A percentile compares a stretch with the other conserved stretches of the same genome.
Conservation (phyloP, 1,140 invertebrate genomes). For the Listronotus oregonensis region DNA sequence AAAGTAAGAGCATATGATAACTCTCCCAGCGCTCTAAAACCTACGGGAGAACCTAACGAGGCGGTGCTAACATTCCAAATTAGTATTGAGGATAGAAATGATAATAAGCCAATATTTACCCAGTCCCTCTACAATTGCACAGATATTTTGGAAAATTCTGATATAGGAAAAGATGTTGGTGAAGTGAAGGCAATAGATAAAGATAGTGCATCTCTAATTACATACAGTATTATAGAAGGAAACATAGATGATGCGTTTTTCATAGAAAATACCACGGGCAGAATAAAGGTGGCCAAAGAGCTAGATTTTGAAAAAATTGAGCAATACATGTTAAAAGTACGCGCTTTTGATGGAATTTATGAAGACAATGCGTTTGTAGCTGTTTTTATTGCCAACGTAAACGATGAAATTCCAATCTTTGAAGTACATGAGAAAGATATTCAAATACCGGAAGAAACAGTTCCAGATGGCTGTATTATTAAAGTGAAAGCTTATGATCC, state of each 20-base stretch:
- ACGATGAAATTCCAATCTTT: constrained; percentile 83
- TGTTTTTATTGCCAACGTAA: constrained; percentile 81
- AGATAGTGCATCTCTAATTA: constrained; percentile 81
- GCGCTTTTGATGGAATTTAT: constrained; percentile 78
- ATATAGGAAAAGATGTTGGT: constrained; percentile 77
- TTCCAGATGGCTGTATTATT: constrained; percentile 68
- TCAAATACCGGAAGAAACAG: constrained; percentile 73
- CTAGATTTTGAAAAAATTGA: constrained; percentile 86
- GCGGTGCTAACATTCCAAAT: constrained; percentile 81
- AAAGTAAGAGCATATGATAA: constrained; percentile 85
- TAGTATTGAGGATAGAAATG: constrained; percentile 89
- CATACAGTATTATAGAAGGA: constrained; percentile 78
- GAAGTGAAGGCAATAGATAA: constrained; percentile 81
- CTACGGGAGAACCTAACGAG: constrained; percentile 68
- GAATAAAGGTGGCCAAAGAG: constrained; percentile 74
- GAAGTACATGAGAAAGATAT: constrained; percentile 65
- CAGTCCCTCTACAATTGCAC: constrained; percentile 74
- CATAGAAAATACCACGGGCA: constrained; percentile 78
- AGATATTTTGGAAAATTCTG: constrained; percentile 79
- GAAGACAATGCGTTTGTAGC: constrained; percentile 75
- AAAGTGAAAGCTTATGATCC: constrained; percentile 80
- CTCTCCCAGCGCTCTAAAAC: constrained; percentile 79
- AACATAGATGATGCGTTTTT: constrained; percentile 78
- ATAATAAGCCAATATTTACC: constrained; percentile 83
- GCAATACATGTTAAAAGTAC: constrained; percentile 75